Evolutionary conservation across 2,113 vertebrate species (phyloP).

Genomic region (Pachypanchax playfairii): DNA sequence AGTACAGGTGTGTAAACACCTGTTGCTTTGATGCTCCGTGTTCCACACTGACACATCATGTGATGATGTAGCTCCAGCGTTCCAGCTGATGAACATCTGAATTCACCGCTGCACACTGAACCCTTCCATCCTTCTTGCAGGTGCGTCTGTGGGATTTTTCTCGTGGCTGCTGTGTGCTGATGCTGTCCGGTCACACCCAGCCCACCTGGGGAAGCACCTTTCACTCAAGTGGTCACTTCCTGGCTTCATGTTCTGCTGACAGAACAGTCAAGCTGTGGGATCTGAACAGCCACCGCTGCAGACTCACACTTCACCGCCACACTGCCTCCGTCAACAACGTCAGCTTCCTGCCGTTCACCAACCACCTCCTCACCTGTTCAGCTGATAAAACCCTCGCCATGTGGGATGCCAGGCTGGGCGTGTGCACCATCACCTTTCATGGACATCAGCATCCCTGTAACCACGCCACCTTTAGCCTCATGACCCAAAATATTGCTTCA

Average conservation of each 20-base stretch:
- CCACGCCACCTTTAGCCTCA: constrained; percentile 75
- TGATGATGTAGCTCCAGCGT: too few relatives aligned
- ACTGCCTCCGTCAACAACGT: constrained; percentile 53
- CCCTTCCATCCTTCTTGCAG: constrained; percentile 39
- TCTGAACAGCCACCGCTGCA: constrained; percentile 35
- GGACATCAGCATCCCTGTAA: constrained; percentile 85
- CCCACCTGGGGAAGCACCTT: constrained; percentile 82
- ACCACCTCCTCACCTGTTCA: constrained; percentile 76
- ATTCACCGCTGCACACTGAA: too few relatives aligned
- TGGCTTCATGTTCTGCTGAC: constrained; percentile 87
- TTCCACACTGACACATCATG: too few relatives aligned
- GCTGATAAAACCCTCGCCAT: constrained; percentile 62
- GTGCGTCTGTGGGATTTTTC: constrained; percentile 56
- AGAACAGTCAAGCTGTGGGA: constrained; percentile 69
- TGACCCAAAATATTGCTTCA: constrained; percentile 80
- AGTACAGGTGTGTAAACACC: too few relatives aligned
- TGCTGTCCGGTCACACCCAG: constrained; percentile 74
- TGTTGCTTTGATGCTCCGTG: too few relatives aligned
- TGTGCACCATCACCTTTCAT: constrained; percentile 76
- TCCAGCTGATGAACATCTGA: too few relatives aligned
- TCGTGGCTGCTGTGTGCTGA: constrained; percentile 46
- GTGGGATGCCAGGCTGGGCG: constrained; percentile 74
- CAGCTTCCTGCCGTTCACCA: constrained; percentile 42
- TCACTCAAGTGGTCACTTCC: constrained; percentile 80
- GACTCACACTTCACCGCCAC: constrained; percentile 46